phyloP scores from a whole-genome alignment of 2,888 invertebrate genomes.

The Melangyna quadrimaculata region DNA sequence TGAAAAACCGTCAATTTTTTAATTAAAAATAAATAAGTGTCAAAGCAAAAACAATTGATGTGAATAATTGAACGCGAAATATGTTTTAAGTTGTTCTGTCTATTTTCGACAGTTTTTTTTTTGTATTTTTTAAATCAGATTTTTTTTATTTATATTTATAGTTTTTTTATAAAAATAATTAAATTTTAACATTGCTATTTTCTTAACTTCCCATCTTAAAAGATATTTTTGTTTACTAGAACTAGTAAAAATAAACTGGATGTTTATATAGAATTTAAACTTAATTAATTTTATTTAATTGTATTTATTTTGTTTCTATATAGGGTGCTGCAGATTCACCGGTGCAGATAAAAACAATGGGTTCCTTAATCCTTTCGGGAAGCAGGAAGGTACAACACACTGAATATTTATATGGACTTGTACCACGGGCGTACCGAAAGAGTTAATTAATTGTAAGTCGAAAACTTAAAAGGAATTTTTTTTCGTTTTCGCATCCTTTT shows the following conservation, averaged over 20 bases:
- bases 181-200: neutral
- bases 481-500: too few species aligned
- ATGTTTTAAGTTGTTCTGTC: neutral
- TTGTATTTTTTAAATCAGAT: neutral
- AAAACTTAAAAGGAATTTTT: too few species aligned
- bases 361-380: too few species aligned
- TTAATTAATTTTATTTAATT: neutral
- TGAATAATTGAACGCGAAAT: neutral
- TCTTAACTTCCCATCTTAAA: neutral
- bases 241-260: neutral
- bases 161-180: neutral
- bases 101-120: neutral
- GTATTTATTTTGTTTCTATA: neutral
- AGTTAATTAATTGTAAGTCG: too few species aligned
- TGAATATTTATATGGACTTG: too few species aligned
- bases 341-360: too few species aligned
- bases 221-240: neutral
- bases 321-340: too few species aligned
- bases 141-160: neutral
- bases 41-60: neutral
- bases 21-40: neutral
- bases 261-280: neutral
- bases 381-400: too few species aligned
- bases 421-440: too few species aligned
- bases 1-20: too few species aligned